A percentile compares a stretch with the other conserved stretches of the same genome.
phyloP scores from a whole-genome alignment of 1,140 invertebrate species.

The Drosophila elegans region DNA sequence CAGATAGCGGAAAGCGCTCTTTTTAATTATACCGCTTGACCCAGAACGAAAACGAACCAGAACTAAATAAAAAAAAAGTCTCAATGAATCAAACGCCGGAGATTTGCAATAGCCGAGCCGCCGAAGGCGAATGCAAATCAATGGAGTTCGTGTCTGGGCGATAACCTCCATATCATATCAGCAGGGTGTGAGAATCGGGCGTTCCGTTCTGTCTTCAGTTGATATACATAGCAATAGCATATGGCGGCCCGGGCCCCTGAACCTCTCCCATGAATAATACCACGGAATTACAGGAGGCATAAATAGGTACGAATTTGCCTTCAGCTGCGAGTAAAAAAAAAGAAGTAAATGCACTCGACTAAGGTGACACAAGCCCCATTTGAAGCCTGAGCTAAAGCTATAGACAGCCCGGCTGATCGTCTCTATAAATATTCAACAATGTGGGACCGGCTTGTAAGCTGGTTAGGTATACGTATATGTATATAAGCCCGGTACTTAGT shows the following conservation, averaged over 20 bases:
- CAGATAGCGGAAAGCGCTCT: slow-evolving; percentile 38
- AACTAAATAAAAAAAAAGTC: slow-evolving; percentile 8
- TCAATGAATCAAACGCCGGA: slow-evolving; percentile 19
- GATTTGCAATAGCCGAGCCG: slow-evolving; percentile 9
- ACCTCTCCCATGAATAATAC: slow-evolving; percentile 50
- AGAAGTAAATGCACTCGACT: slow-evolving; percentile 56
- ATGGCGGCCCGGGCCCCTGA: slow-evolving; percentile 20
- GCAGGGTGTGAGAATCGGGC: slow-evolving; percentile 14
- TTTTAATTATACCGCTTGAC: slow-evolving; percentile 60
- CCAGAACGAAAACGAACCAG: slow-evolving; percentile 7
- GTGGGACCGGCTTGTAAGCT: slow-evolving; percentile 49
- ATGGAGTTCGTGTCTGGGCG: slow-evolving; percentile 65
- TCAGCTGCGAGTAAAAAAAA: slow-evolving; percentile 8
- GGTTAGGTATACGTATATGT: neutral
- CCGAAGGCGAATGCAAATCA: slow-evolving; percentile 59
- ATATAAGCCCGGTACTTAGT: slow-evolving; percentile 33
- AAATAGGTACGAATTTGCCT: slow-evolving; percentile 37
- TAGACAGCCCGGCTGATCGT: slow-evolving; percentile 1
- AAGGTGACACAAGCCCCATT: slow-evolving; percentile 60
- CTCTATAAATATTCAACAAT: slow-evolving; percentile 79
- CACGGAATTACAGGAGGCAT: slow-evolving; percentile 27
- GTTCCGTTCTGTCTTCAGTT: slow-evolving; percentile 13
- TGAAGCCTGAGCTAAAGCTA: slow-evolving; percentile 2
- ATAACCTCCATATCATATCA: slow-evolving; percentile 74
- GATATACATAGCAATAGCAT: neutral